These are phyloP conservation scores for Oncorhynchus kisutch DNA, from an alignment of 2,113 vertebrate genomes.

Conservation along the genomic window DNA sequence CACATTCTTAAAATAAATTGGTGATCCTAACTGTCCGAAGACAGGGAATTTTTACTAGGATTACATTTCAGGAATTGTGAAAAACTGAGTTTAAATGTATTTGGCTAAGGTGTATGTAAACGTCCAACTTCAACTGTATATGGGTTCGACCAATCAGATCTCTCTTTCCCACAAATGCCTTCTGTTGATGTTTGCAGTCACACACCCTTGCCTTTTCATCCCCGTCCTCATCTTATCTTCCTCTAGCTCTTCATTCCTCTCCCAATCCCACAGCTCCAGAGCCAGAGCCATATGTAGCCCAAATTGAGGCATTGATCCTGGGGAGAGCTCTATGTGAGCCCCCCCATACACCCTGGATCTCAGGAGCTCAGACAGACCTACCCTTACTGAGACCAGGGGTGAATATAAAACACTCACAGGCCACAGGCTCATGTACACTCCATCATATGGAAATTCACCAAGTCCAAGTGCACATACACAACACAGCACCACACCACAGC, in stretches of 20 bases:
- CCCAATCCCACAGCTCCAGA: constrained; percentile 36
- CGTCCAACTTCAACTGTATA: no score
- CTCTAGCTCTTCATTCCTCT: constrained; percentile 10
- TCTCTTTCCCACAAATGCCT: no score
- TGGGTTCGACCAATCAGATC: background rate
- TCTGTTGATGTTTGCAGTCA: background rate
- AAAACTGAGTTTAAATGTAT: no score
- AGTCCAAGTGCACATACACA: background rate
- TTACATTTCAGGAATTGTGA: no score
- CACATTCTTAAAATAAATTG: no score
- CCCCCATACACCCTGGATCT: constrained; percentile 52
- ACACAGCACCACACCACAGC: no score
- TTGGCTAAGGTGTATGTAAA: no score
- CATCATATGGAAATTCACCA: background rate
- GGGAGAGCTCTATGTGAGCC: constrained; percentile 48
- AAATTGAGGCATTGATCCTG: constrained; percentile 29
- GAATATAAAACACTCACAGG: constrained; percentile 11
- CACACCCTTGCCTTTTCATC: constrained; percentile 33
- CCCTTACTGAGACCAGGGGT: constrained; percentile 20
- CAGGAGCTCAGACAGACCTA: constrained; percentile 35
- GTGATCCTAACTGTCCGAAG: no score
- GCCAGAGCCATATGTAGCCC: constrained; percentile 29
- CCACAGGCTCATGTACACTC: background rate
- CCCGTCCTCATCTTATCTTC: constrained; percentile 14
- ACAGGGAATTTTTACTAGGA: no score